phyloP scores from a whole-genome alignment of 2,113 vertebrate genomes.

The Trematocara variabile region DNA sequence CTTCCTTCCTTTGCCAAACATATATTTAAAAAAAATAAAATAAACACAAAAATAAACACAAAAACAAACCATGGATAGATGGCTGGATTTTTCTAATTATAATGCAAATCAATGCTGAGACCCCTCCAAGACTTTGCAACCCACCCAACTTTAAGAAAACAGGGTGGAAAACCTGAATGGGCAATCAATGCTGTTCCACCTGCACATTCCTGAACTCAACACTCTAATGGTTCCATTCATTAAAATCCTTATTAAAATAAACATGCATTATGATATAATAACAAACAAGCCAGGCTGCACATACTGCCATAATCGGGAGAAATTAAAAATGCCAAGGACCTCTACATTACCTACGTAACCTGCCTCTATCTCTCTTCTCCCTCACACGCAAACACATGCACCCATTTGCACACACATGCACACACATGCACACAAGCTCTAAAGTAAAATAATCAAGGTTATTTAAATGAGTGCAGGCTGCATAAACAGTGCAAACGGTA shows the following conservation, averaged over 20 bases:
- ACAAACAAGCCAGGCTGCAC: slow-evolving; percentile 52
- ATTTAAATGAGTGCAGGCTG: slow-evolving; percentile 69
- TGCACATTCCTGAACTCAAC: slow-evolving; percentile 60
- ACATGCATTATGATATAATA: slow-evolving; percentile 67
- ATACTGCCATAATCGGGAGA: slow-evolving; percentile 50
- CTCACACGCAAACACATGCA: not conserved
- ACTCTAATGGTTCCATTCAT: slow-evolving; percentile 69
- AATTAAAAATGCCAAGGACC: slow-evolving; percentile 56
- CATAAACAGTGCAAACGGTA: slow-evolving; percentile 56
- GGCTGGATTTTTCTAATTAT: slow-evolving; percentile 65
- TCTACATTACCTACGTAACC: slow-evolving; percentile 27
- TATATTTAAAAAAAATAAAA: slow-evolving; percentile 4
- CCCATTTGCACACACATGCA: not conserved
- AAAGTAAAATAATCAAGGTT: slow-evolving; percentile 70
- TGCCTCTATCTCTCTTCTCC: not conserved
- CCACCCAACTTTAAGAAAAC: slow-evolving; percentile 39
- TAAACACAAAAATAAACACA: not conserved
- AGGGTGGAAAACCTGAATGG: slow-evolving; percentile 57
- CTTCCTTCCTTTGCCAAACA: slow-evolving; percentile 7
- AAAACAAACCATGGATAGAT: slow-evolving; percentile 35
- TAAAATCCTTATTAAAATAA: slow-evolving; percentile 71
- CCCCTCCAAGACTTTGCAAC: not conserved
- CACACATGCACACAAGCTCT: slow-evolving; percentile 1
- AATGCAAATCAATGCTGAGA: slow-evolving; percentile 35
- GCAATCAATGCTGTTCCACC: slow-evolving; percentile 56